phyloP scores from a whole-genome alignment of 92 coral and sea anemone species.

The Epizoanthus fatuus region DNA sequence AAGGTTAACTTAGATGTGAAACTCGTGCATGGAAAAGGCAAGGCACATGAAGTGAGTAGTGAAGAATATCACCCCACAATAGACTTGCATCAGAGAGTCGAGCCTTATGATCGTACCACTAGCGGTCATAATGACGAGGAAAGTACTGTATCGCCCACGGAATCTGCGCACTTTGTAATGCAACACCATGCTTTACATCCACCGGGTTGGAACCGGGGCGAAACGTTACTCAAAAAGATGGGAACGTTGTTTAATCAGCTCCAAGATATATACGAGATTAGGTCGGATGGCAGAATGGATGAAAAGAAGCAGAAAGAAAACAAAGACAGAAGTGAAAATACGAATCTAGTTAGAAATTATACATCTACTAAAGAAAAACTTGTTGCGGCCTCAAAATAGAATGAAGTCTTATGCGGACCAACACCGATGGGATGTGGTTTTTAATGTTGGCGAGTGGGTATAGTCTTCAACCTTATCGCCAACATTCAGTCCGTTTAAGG shows the following conservation, averaged over 20 bases:
- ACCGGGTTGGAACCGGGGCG: constrained; percentile 4
- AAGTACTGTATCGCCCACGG: neutral
- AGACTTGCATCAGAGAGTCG: neutral
- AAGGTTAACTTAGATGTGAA: neutral
- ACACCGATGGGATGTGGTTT: too few relatives aligned
- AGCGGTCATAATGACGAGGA: neutral
- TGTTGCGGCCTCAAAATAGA: too few relatives aligned
- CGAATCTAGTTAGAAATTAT: neutral
- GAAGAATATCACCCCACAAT: neutral
- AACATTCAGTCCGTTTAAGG: too few relatives aligned
- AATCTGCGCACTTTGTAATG: neutral
- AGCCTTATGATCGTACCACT: neutral
- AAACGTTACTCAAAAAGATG: constrained; percentile 13
- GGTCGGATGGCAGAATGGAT: neutral
- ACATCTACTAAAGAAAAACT: neutral
- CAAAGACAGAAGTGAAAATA: neutral
- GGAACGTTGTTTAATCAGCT: constrained; percentile 32
- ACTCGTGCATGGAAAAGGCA: neutral
- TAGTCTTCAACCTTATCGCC: too few relatives aligned
- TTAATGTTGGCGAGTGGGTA: too few relatives aligned
- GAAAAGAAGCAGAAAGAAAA: neutral
- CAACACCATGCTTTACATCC: neutral
- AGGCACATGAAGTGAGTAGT: neutral
- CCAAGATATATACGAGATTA: constrained; percentile 25
- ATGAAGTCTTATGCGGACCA: too few relatives aligned